Conservation (phyloP, 53 echinoderm and acorn worm species). For the Stichopus horrens region DNA sequence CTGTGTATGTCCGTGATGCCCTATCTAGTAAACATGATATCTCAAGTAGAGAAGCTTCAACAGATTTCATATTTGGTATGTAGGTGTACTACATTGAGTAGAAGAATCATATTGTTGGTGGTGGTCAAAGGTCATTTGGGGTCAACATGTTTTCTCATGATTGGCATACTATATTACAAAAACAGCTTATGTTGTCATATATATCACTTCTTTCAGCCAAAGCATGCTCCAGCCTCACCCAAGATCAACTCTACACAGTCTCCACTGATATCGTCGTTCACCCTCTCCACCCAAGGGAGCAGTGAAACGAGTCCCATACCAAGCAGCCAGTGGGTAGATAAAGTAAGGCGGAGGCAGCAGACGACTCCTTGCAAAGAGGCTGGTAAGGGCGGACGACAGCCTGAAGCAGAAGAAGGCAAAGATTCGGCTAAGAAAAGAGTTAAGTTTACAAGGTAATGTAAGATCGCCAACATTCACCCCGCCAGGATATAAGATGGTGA, state of each 20-base stretch:
- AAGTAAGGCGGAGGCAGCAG: slow-evolving; percentile 52
- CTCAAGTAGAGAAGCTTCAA: too few species aligned
- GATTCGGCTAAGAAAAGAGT: slow-evolving; percentile 90
- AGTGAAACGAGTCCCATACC: slow-evolving; percentile 48
- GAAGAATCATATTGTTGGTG: too few species aligned
- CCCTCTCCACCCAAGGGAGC: slow-evolving; percentile 12
- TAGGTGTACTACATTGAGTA: too few species aligned
- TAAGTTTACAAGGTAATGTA: slow-evolving; percentile 72
- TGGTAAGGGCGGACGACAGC: not conserved
- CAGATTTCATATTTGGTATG: too few species aligned
- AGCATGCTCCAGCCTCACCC: not conserved
- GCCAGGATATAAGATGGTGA: too few species aligned
- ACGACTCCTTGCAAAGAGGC: slow-evolving; percentile 58
- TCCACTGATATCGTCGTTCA: slow-evolving; percentile 21
- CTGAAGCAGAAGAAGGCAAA: slow-evolving; percentile 41
- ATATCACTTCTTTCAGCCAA: not conserved
- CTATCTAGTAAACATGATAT: too few species aligned
- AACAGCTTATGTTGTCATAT: not conserved
- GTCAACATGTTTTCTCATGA: too few species aligned
- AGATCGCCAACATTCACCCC: too few species aligned
- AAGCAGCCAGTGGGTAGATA: slow-evolving; percentile 70
- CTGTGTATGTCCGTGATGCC: not conserved
- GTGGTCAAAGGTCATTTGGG: too few species aligned
- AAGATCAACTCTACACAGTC: slow-evolving; percentile 20
- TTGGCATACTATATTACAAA: too few species aligned